Conservation (phyloP, 2,113 vertebrate species). For the Myanophis thanlyinensis region DNA sequence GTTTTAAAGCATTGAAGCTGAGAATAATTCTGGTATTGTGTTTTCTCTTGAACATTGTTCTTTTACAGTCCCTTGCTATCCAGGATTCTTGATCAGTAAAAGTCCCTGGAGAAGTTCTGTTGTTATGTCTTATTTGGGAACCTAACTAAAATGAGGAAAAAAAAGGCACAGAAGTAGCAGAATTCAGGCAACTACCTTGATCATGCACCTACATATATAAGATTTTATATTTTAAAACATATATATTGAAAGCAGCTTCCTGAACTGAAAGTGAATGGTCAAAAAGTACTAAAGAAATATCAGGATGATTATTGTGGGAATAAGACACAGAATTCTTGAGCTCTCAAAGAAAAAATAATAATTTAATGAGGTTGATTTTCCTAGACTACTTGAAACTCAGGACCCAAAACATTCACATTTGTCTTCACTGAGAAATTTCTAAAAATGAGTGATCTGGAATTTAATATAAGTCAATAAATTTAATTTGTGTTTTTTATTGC, state of each 20-base stretch:
- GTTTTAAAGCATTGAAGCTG: background rate
- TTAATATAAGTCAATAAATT: background rate
- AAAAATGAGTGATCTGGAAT: background rate
- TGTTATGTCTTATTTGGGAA: background rate
- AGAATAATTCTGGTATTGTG: background rate
- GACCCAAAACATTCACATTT: background rate
- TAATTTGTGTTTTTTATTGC: background rate
- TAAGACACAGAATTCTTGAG: background rate
- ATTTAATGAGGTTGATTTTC: background rate
- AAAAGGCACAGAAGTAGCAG: background rate
- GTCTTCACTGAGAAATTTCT: background rate
- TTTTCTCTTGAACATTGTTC: background rate
- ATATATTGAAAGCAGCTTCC: background rate
- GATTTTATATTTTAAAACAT: background rate
- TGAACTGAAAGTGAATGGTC: background rate
- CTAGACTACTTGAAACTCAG: background rate
- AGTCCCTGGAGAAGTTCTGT: background rate
- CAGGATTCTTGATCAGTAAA: background rate
- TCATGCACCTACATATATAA: background rate
- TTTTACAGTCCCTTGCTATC: background rate
- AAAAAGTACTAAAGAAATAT: background rate
- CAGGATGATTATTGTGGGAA: background rate
- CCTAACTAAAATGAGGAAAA: background rate
- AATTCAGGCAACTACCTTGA: background rate
- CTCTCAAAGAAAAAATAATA: background rate